phyloP scores from a whole-genome alignment of 1,140 invertebrate species.

The Heliconius eleuchia region DNA sequence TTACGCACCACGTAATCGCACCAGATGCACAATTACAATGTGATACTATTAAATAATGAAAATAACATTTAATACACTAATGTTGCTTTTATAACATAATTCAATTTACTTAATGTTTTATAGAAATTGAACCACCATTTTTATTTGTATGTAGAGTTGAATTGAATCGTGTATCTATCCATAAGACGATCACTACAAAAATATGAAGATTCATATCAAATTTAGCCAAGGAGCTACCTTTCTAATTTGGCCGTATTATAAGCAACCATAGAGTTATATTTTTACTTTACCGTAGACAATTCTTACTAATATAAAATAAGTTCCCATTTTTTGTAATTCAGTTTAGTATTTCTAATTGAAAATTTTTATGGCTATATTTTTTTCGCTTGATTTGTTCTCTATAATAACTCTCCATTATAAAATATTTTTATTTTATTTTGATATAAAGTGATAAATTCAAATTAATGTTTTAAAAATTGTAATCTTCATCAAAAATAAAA shows the following conservation, averaged over 20 bases:
- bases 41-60: slow-evolving; percentile 48
- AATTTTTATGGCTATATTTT: too few species aligned
- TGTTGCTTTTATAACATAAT: slow-evolving; percentile 47
- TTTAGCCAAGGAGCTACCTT: not conserved
- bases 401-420: too few species aligned
- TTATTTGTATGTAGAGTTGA: slow-evolving; percentile 78
- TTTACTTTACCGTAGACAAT: not conserved
- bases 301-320: too few species aligned
- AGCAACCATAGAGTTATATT: slow-evolving; percentile 31
- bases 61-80: slow-evolving; percentile 46
- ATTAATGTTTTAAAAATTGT: too few species aligned
- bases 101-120: slow-evolving; percentile 61
- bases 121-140: slow-evolving; percentile 77
- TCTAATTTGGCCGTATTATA: slow-evolving; percentile 38
- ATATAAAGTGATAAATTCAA: too few species aligned
- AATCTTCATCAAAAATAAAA: too few species aligned
- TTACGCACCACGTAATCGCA: slow-evolving; percentile 66
- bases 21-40: slow-evolving; percentile 49
- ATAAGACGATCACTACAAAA: slow-evolving; percentile 32
- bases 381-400: too few species aligned
- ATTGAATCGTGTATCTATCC: slow-evolving; percentile 75
- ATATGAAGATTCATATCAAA: slow-evolving; percentile 8
- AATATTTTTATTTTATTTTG: too few species aligned
- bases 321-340: too few species aligned
- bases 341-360: too few species aligned